phyloP scores from a whole-genome alignment of 2,113 vertebrate species.

The Tenrec ecaudatus region DNA sequence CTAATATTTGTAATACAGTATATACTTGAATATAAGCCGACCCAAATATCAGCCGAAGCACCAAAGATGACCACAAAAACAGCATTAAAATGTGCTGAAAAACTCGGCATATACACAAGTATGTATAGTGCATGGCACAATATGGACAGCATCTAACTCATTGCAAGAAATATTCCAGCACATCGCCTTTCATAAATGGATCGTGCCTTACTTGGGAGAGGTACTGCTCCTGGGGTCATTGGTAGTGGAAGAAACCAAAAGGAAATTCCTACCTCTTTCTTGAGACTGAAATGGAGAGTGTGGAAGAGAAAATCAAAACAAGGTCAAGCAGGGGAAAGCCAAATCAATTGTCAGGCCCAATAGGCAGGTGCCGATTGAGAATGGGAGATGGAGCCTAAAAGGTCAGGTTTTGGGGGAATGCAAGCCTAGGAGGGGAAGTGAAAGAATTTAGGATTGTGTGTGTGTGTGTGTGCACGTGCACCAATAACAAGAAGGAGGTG shows the following conservation, averaged over 20 bases:
- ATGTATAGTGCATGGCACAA: neutral
- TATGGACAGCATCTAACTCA: neutral
- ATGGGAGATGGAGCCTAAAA: neutral
- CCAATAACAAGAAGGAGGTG: neutral
- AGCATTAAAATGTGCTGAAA: too few species aligned
- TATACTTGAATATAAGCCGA: too few species aligned
- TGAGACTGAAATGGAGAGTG: neutral
- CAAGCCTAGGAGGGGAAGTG: neutral
- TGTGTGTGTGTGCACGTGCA: neutral
- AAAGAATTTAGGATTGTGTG: neutral
- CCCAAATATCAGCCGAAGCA: too few species aligned
- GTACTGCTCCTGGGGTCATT: neutral
- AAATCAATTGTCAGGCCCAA: neutral
- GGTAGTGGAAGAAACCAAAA: neutral
- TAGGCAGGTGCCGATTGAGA: neutral
- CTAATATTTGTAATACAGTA: neutral
- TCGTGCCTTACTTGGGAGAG: neutral
- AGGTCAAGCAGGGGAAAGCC: neutral
- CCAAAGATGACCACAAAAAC: too few species aligned
- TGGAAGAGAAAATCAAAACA: neutral
- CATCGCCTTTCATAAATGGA: neutral
- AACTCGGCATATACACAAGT: neutral
- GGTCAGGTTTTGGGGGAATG: neutral
- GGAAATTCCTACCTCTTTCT: neutral
- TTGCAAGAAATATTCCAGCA: neutral